Conservation (phyloP, 2,113 vertebrate species). For the Callithrix jacchus region DNA sequence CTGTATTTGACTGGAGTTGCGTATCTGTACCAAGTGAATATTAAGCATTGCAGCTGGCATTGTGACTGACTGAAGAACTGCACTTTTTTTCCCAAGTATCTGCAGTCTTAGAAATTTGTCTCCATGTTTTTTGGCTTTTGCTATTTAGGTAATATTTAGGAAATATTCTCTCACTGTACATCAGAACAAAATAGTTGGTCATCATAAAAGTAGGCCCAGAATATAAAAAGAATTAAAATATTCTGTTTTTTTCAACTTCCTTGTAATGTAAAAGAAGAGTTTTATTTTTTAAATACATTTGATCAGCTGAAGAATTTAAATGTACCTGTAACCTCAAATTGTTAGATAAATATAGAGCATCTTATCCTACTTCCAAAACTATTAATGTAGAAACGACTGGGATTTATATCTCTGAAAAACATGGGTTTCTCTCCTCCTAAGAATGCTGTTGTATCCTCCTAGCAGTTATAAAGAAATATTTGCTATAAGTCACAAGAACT, state of each 20-base stretch:
- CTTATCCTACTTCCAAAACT: neutral
- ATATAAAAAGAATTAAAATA: neutral
- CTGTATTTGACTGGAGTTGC: slow-evolving; percentile 55
- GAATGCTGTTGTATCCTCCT: slow-evolving; percentile 29
- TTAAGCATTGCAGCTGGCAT: slow-evolving; percentile 74
- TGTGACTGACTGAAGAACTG: slow-evolving; percentile 77
- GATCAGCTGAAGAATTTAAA: neutral
- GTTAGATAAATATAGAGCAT: neutral
- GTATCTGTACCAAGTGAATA: slow-evolving; percentile 67
- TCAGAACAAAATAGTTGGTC: neutral
- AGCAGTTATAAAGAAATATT: slow-evolving; percentile 61
- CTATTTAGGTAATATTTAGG: slow-evolving; percentile 48
- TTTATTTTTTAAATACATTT: neutral
- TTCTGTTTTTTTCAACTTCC: neutral
- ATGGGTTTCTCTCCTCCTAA: neutral
- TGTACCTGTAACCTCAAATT: neutral
- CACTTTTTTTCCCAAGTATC: slow-evolving; percentile 53
- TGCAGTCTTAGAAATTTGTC: slow-evolving; percentile 69
- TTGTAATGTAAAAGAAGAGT: neutral
- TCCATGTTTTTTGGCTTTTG: slow-evolving; percentile 53
- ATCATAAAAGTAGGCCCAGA: neutral
- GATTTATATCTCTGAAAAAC: slow-evolving; percentile 50
- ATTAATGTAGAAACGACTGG: slow-evolving; percentile 21
- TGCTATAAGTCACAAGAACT: slow-evolving; percentile 55
- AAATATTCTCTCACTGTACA: slow-evolving; percentile 21